These are phyloP conservation scores for Prunella himalayana DNA, from an alignment of 2,113 vertebrate species.

Conservation along the genomic window DNA sequence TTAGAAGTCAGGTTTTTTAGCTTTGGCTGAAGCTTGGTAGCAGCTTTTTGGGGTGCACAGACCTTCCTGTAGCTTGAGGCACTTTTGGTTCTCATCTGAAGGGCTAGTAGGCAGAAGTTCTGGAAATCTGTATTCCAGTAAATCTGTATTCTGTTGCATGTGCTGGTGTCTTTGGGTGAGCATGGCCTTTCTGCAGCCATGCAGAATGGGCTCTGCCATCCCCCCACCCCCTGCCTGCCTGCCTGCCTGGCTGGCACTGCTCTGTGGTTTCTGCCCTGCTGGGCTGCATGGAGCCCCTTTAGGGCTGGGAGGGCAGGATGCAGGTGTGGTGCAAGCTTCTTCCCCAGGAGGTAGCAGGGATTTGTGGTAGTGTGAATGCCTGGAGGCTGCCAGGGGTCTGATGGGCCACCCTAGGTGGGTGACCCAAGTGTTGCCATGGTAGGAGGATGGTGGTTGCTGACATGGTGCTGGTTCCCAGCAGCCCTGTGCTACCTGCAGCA, in stretches of 20 bases:
- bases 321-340: background rate
- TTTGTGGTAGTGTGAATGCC: background rate
- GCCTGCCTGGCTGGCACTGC: background rate
- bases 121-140: background rate
- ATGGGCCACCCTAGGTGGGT: accelerated
- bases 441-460: background rate
- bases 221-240: background rate
- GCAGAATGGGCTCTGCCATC: background rate
- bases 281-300: background rate
- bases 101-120: background rate
- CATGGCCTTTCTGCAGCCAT: accelerated
- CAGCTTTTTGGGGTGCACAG: background rate
- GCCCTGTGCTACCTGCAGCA: background rate
- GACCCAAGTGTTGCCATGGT: accelerated
- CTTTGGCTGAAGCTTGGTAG: background rate
- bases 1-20: background rate
- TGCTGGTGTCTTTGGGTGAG: background rate
- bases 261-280: accelerated
- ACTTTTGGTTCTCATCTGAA: background rate
- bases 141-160: background rate
- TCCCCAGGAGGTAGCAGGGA: background rate
- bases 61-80: background rate
- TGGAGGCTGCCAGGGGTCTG: background rate
- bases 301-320: background rate
- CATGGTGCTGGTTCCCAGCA: background rate